These are phyloP conservation scores for Crossocerus cetratus DNA, from an alignment of 2,888 invertebrate species.

Conservation along the genomic window DNA sequence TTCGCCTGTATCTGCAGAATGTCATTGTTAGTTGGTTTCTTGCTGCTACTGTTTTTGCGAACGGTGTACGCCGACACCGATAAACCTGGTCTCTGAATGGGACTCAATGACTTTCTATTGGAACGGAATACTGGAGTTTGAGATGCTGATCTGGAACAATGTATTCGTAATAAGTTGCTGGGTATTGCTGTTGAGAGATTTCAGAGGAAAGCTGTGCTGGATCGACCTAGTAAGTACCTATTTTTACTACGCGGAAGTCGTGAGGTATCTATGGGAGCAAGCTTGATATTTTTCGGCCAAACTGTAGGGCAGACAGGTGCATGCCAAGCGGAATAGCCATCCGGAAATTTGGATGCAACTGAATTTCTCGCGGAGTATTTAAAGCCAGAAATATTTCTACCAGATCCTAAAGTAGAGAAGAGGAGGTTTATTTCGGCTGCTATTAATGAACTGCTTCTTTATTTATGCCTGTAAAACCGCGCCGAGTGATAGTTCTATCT, in stretches of 20 bases:
- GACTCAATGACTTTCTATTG: constrained; percentile 66
- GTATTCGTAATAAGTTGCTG: background rate
- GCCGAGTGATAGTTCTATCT: background rate
- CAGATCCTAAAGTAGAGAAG: constrained; percentile 32
- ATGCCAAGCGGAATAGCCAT: constrained; percentile 71
- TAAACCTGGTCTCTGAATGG: constrained; percentile 61
- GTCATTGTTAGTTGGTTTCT: constrained; percentile 22
- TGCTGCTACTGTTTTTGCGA: constrained; percentile 22
- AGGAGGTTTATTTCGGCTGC: constrained; percentile 7
- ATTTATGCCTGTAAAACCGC: background rate
- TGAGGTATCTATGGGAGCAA: constrained; percentile 71
- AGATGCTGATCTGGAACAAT: constrained; percentile 52
- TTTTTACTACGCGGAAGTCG: constrained; percentile 69
- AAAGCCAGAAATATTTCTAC: constrained; percentile 47
- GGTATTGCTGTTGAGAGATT: background rate
- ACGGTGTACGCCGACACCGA: constrained; percentile 52
- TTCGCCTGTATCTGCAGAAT: constrained; percentile 66
- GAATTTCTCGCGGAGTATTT: constrained; percentile 57
- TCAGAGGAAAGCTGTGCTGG: too few species aligned
- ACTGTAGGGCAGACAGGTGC: constrained; percentile 66
- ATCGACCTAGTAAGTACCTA: constrained; percentile 55
- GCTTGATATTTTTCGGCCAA: constrained; percentile 72
- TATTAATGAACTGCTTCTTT: background rate
- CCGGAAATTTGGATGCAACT: constrained; percentile 57
- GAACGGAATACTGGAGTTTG: constrained; percentile 57